A percentile compares a stretch with the other conserved stretches of the same genome.
These are phyloP conservation scores for Tenthredo amoena DNA, from an alignment of 2,888 invertebrate species.

Conservation along the genomic window DNA sequence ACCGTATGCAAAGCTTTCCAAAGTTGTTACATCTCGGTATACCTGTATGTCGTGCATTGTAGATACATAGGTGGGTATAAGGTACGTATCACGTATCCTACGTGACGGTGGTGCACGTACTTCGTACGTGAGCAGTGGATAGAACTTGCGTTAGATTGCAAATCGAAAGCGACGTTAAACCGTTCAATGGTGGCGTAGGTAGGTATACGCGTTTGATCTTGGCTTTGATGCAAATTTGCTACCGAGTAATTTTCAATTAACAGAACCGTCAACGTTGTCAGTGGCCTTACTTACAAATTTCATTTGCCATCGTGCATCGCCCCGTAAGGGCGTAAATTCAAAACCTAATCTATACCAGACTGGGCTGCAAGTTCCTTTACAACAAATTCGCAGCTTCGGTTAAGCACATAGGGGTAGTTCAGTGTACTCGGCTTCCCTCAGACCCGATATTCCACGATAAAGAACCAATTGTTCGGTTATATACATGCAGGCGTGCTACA, in stretches of 20 bases:
- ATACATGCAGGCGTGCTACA: neutral
- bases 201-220: slow-evolving; percentile 1
- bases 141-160: slow-evolving; percentile 9
- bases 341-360: neutral
- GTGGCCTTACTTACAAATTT: slow-evolving; percentile 9
- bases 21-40: neutral
- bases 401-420: neutral
- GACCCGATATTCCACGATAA: neutral
- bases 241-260: slow-evolving; percentile 16
- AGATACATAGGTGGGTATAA: neutral
- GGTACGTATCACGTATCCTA: neutral
- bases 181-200: neutral
- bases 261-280: slow-evolving; percentile 9
- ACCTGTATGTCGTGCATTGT: neutral
- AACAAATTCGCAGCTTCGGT: neutral
- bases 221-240: slow-evolving; percentile 19
- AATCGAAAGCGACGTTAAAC: slow-evolving; percentile 9
- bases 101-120: neutral
- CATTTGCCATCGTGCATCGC: neutral
- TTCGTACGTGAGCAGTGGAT: neutral
- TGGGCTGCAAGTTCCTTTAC: neutral
- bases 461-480: neutral
- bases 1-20: neutral
- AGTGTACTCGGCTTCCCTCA: neutral
- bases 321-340: neutral